phyloP scores from a whole-genome alignment of 1,140 invertebrate species.

The Meloidogyne chitwoodi region DNA sequence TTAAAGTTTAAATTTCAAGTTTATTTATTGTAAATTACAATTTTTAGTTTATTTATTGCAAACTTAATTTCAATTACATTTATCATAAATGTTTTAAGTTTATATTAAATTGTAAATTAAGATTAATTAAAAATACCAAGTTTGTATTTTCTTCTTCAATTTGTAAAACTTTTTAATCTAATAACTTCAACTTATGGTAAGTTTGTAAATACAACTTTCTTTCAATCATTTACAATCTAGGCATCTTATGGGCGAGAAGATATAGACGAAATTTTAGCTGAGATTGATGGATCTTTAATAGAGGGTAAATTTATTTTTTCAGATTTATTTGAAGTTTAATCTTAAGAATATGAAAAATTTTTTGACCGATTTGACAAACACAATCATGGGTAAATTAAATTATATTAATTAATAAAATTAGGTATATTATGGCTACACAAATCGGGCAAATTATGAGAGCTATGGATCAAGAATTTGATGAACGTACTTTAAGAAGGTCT shows the following conservation, averaged over 20 bases:
- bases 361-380: conserved; percentile 58
- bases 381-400: too few species aligned
- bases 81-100: too few species aligned
- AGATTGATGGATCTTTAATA: conserved; percentile 58
- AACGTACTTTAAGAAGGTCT: conserved; percentile 41
- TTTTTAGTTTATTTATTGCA: too few species aligned
- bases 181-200: not conserved
- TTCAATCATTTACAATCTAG: not conserved
- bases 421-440: conserved; percentile 59
- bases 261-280: conserved; percentile 58
- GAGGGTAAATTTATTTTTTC: conserved; percentile 27
- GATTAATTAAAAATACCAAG: too few species aligned
- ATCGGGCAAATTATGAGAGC: conserved; percentile 57
- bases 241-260: conserved; percentile 31
- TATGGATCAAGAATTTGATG: conserved; percentile 59
- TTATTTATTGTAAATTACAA: not conserved
- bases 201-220: not conserved
- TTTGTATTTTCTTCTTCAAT: too few species aligned
- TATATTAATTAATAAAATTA: too few species aligned
- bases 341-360: conserved; percentile 51
- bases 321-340: not conserved
- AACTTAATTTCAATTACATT: too few species aligned
- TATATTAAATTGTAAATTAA: too few species aligned
- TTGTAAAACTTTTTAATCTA: too few species aligned
- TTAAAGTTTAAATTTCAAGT: not conserved